These are phyloP conservation scores for Nebria brevicollis DNA, from an alignment of 2,888 invertebrate genomes.

Conservation along the genomic window DNA sequence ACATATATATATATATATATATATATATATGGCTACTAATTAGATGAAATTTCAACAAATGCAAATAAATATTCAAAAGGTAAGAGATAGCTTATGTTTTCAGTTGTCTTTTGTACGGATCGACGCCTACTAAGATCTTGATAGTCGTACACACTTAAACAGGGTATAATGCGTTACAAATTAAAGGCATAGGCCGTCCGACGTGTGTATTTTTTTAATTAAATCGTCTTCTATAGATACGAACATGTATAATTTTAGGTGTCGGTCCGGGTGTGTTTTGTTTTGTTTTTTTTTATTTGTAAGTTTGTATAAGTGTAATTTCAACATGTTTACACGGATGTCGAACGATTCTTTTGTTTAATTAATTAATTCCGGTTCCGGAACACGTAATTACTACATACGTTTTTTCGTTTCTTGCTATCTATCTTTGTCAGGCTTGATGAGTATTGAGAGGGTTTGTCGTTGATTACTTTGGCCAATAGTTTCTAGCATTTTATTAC, in stretches of 20 bases:
- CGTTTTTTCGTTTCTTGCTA: background rate
- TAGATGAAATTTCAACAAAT: background rate
- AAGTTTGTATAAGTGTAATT: slow-evolving; percentile 54
- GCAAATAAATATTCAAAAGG: background rate
- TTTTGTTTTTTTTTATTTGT: slow-evolving; percentile 56
- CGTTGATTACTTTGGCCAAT: no score
- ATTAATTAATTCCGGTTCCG: slow-evolving; percentile 61
- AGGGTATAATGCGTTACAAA: slow-evolving; percentile 46
- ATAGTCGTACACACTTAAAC: slow-evolving; percentile 31
- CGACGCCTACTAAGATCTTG: slow-evolving; percentile 42
- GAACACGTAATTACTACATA: slow-evolving; percentile 46
- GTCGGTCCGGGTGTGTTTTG: slow-evolving; percentile 7
- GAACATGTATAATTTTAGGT: slow-evolving; percentile 42
- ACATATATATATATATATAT: no score
- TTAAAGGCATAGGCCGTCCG: slow-evolving; percentile 30
- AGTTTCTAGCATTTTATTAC: no score
- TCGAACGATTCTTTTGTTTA: slow-evolving; percentile 58
- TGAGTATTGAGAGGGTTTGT: background rate
- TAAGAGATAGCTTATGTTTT: background rate
- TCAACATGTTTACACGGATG: slow-evolving; percentile 58
- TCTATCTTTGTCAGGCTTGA: background rate
- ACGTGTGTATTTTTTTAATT: slow-evolving; percentile 40
- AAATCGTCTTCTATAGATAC: slow-evolving; percentile 24
- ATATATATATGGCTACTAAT: background rate
- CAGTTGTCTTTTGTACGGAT: slow-evolving; percentile 29